Evolutionary conservation across 2,113 vertebrate species (phyloP), one percentile per base, ranked within the genome.

Genomic region (Parotia lawesii): DNA sequence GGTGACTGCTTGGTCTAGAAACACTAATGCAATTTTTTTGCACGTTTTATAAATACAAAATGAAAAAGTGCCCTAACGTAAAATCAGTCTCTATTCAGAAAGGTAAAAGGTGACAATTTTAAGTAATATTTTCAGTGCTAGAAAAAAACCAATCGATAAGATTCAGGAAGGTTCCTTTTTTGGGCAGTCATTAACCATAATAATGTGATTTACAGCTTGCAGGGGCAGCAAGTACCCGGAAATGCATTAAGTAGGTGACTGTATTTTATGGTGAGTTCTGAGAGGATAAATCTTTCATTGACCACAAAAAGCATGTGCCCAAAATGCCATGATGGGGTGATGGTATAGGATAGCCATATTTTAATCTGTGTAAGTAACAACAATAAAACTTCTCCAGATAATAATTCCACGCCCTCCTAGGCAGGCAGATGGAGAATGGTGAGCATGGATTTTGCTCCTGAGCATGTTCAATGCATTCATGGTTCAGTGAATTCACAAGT

Each of bases 1-100:
- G 64, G 89, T 87, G 81, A 91, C 93, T 90, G 85, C 72, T 87
- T 88, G 87, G 78, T 90, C 82, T 91, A 82, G 75, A 94, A 93
- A 80, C 48, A 51, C 27, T 83, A 87, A 95, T 88, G 78, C 64
- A 11, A 84, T 89, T 92, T 87, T 87, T 85, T 62, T 25, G 22
- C 79, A 48, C 1, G 2, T 88, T 96, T 94, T 90, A 89, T 74
- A 94, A 87, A 93, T 47, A 80, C n/a, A 67, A 83, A 89, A 79
- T 76, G 60, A 93, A 88, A 70, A 89, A 64, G 67, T 40, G 51
- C 28, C 37, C 40, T 70, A 67, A 86, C 69, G 74, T 40, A 83
- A 73, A 79, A 9, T 54, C 74, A 44, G 51, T 37, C 19, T 47
- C 58, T 85, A 58, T 60, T 80, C 60, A 90, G 85, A 79, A 93